Percentiles rank a stretch among this genome's conserved stretches.
phyloP scores from a whole-genome alignment of 2,113 vertebrate species.

The Ammodytes marinus region DNA sequence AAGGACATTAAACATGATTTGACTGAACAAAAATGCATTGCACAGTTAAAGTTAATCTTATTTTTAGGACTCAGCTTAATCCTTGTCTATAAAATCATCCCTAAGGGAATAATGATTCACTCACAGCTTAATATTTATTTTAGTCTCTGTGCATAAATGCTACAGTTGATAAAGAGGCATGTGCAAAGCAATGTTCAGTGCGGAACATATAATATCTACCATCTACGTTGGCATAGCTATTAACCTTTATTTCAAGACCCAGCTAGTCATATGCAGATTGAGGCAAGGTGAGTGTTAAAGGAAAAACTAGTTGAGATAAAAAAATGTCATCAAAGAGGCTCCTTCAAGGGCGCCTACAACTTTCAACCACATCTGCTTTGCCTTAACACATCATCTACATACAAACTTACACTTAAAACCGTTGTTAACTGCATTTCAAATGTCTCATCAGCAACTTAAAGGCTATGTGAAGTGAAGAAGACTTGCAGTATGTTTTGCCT shows the following conservation, averaged over 20 bases:
- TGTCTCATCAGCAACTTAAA: constrained; percentile 1
- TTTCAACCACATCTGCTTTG: not conserved
- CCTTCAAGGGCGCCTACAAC: not conserved
- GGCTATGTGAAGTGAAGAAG: constrained; percentile 13
- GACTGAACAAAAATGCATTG: constrained; percentile 38
- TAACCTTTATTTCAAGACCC: constrained; percentile 26
- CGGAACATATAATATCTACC: constrained; percentile 57
- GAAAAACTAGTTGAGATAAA: not conserved
- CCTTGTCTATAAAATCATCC: constrained; percentile 47
- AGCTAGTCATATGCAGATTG: constrained; percentile 34
- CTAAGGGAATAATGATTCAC: constrained; percentile 50
- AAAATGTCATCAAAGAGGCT: not conserved
- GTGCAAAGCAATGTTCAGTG: constrained; percentile 73
- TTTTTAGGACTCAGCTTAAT: constrained; percentile 48
- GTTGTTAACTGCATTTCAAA: constrained; percentile 14
- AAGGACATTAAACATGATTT: constrained; percentile 8
- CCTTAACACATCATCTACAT: not conserved
- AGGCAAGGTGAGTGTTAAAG: constrained; percentile 17
- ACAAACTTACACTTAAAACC: constrained; percentile 10
- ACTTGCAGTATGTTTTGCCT: constrained; percentile 10
- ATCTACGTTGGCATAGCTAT: constrained; percentile 4
- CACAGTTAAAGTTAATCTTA: constrained; percentile 39
- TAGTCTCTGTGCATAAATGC: constrained; percentile 71
- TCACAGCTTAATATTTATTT: constrained; percentile 63
- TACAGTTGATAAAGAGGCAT: constrained; percentile 71